A percentile compares a stretch with the other conserved stretches of the same genome.
Evolutionary conservation across 2,797 vertebrate species (phyloP).

Genomic region (Danio choprae): DNA sequence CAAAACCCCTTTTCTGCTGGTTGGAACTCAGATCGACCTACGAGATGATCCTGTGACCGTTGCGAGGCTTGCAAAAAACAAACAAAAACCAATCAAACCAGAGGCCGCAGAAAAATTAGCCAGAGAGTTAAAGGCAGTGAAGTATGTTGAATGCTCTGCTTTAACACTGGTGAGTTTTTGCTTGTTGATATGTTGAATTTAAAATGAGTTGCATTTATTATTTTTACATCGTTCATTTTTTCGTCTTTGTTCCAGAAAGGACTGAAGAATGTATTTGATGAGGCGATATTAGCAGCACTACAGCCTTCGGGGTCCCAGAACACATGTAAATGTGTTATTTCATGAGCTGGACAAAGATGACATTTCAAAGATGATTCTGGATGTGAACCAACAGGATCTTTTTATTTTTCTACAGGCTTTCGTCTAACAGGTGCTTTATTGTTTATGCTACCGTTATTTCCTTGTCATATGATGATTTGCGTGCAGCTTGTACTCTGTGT

Average conservation of each 20-base stretch:
- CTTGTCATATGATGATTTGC: neutral
- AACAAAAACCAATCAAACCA: constrained; percentile 82
- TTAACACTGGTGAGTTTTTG: constrained; percentile 78
- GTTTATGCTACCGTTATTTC: too few species aligned
- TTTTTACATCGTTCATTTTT: constrained; percentile 65
- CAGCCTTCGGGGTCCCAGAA: constrained; percentile 97
- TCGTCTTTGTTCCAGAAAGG: constrained; percentile 96
- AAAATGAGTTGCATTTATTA: neutral
- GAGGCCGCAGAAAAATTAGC: constrained; percentile 83
- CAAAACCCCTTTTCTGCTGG: constrained; percentile 84
- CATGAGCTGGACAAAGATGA: constrained; percentile 80
- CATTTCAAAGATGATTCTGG: constrained; percentile 4
- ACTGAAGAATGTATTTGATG: constrained; percentile 99
- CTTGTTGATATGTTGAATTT: neutral
- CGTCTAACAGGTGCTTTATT: neutral
- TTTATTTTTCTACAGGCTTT: neutral
- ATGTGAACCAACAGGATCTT: constrained; percentile 6
- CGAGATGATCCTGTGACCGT: constrained; percentile 82
- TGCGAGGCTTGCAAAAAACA: constrained; percentile 84
- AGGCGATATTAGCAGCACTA: constrained; percentile 97
- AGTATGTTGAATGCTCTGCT: constrained; percentile 84
- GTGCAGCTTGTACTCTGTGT: neutral
- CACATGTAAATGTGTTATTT: constrained; percentile 95
- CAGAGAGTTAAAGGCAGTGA: constrained; percentile 83
- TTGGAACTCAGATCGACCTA: constrained; percentile 84